Conservation (phyloP, 2,113 vertebrate genomes). For the Manacus vitellinus region DNA sequence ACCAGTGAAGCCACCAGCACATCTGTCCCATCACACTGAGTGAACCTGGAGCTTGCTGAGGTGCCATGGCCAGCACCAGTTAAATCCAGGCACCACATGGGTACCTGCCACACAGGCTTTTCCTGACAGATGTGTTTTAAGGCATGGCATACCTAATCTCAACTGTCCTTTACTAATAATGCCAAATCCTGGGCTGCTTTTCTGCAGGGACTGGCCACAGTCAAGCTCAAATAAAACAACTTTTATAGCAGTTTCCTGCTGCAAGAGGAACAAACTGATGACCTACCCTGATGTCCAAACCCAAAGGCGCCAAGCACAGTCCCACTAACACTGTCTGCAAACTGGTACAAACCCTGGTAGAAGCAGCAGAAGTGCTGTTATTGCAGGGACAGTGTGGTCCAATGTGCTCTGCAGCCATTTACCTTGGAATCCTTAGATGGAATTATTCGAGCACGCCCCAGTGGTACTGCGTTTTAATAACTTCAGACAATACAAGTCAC, state of each 20-base stretch:
- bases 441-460: not conserved
- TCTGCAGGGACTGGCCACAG: not conserved
- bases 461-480: not conserved
- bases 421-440: not conserved
- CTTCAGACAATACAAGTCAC: not conserved
- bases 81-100: accelerated
- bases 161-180: not conserved
- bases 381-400: not conserved
- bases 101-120: not conserved
- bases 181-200: not conserved
- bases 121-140: not conserved
- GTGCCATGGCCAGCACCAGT: not conserved
- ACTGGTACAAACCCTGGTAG: not conserved
- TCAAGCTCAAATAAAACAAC: not conserved
- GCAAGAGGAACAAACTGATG: not conserved
- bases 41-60: accelerated
- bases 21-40: not conserved
- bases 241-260: not conserved
- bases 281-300: not conserved
- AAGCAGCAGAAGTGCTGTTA: not conserved
- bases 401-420: not conserved
- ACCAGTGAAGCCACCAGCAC: not conserved
- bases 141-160: not conserved
- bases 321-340: not conserved
- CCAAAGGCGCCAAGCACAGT: not conserved